Evolutionary conservation across 2,888 invertebrate genomes (phyloP).

Genomic region (Congeria kusceri): DNA sequence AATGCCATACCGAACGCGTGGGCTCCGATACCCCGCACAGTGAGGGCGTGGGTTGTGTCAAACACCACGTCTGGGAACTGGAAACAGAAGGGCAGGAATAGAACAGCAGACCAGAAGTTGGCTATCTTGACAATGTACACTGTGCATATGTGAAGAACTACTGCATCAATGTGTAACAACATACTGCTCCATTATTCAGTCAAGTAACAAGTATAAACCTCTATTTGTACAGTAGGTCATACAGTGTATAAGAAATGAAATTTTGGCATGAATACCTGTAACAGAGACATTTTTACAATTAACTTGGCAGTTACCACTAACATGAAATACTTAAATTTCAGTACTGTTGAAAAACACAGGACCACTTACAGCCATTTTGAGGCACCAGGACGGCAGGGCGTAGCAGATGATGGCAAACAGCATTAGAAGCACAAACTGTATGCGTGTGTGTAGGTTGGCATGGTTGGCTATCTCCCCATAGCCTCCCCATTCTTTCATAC

Average conservation of each 20-base stretch:
- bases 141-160: too few relatives aligned
- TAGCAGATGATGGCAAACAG: conserved; percentile 32
- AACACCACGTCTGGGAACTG: conserved; percentile 35
- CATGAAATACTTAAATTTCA: too few relatives aligned
- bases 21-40: conserved; percentile 20
- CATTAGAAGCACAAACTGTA: conserved; percentile 49
- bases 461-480: conserved; percentile 46
- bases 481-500: conserved; percentile 56
- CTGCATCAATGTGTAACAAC: too few relatives aligned
- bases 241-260: too few relatives aligned
- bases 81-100: conserved; percentile 4
- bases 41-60: conserved; percentile 39
- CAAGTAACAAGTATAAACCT: too few relatives aligned
- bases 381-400: conserved; percentile 51
- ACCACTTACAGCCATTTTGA: background rate
- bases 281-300: too few relatives aligned
- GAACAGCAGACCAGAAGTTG: background rate
- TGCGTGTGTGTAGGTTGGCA: conserved; percentile 54
- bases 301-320: too few relatives aligned
- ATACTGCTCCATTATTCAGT: too few relatives aligned
- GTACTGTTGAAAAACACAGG: too few relatives aligned
- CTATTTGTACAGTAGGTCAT: too few relatives aligned
- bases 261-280: too few relatives aligned
- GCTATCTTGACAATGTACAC: background rate
- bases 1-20: conserved; percentile 35